Percentiles rank a stretch among this genome's conserved stretches.
Conservation (phyloP, 2,888 invertebrate species). For the Pedicia rivosa region DNA sequence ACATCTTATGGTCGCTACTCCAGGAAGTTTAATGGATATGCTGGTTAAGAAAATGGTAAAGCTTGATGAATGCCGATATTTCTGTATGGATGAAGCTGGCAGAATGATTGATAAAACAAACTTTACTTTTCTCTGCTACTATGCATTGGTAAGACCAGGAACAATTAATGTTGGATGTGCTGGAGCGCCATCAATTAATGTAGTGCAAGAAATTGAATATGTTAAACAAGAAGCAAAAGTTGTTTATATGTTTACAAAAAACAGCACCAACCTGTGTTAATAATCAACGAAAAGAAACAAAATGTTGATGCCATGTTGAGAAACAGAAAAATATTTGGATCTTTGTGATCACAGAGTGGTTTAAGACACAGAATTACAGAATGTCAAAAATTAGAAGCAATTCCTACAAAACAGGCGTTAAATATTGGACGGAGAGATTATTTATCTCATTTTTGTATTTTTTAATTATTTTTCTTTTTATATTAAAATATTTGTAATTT, state of each 20-base stretch:
- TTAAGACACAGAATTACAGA: constrained; percentile 97
- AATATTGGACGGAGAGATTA: constrained; percentile 91
- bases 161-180: constrained; percentile 98
- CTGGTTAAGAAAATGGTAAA: constrained; percentile 91
- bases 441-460: constrained; percentile 45
- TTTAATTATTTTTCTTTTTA: too few relatives aligned
- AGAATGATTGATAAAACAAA: constrained; percentile 99
- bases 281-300: constrained; percentile 98
- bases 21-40: constrained; percentile 97
- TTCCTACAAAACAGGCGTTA: constrained; percentile 91
- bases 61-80: constrained; percentile 82
- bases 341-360: constrained; percentile 83
- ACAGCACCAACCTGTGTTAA: constrained; percentile 91
- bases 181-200: constrained; percentile 93
- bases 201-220: constrained; percentile 91
- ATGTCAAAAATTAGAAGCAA: constrained; percentile 96
- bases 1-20: constrained; percentile 97
- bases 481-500: too few relatives aligned
- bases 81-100: constrained; percentile 98
- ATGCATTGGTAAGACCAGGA: constrained; percentile 95
- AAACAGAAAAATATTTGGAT: constrained; percentile 74
- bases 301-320: constrained; percentile 96
- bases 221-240: constrained; percentile 93
- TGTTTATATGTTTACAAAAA: constrained; percentile 86
- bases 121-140: constrained; percentile 93